Percentiles rank a stretch among this genome's conserved stretches.
Evolutionary conservation across 1,140 invertebrate genomes (phyloP).

Genomic region (Pentalonia nigronervosa): DNA sequence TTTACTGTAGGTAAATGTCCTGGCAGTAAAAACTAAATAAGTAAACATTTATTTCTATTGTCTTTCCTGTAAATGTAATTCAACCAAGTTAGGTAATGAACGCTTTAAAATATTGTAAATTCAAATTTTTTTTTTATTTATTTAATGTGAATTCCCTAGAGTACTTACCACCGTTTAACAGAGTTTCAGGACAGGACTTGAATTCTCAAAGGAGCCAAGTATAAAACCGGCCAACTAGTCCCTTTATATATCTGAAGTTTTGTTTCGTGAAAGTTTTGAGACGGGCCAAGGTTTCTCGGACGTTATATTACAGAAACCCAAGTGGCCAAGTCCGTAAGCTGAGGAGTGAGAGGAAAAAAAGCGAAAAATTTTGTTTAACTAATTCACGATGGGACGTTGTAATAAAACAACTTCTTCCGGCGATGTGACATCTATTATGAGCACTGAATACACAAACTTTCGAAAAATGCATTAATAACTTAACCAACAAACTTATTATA

Average conservation of each 20-base stretch:
- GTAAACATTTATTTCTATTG: not conserved
- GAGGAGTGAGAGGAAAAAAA: not conserved
- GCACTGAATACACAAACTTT: slow-evolving; percentile 50
- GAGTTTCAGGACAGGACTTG: slow-evolving; percentile 1
- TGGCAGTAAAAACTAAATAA: not conserved
- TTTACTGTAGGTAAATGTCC: not conserved
- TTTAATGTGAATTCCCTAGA: not conserved
- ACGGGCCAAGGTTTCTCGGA: slow-evolving; percentile 41
- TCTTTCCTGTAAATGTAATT: not conserved
- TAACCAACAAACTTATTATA: slow-evolving; percentile 54
- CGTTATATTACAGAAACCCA: slow-evolving; percentile 50
- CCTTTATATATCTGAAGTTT: slow-evolving; percentile 52
- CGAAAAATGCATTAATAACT: slow-evolving; percentile 51
- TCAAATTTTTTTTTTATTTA: not conserved
- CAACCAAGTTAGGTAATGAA: not conserved
- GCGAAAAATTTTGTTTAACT: slow-evolving; percentile 43
- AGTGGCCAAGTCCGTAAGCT: slow-evolving; percentile 39
- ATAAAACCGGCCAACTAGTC: slow-evolving; percentile 38
- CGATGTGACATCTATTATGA: slow-evolving; percentile 54
- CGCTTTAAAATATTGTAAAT: slow-evolving; percentile 37
- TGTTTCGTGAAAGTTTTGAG: slow-evolving; percentile 41
- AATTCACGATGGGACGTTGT: slow-evolving; percentile 38
- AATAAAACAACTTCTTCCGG: slow-evolving; percentile 54
- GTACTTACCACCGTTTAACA: slow-evolving; percentile 20
- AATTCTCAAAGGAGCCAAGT: slow-evolving; percentile 50